Evolutionary conservation across 2,797 vertebrate species (phyloP), one percentile per base, ranked within the genome.

Genomic region (Macropodus opercularis): DNA sequence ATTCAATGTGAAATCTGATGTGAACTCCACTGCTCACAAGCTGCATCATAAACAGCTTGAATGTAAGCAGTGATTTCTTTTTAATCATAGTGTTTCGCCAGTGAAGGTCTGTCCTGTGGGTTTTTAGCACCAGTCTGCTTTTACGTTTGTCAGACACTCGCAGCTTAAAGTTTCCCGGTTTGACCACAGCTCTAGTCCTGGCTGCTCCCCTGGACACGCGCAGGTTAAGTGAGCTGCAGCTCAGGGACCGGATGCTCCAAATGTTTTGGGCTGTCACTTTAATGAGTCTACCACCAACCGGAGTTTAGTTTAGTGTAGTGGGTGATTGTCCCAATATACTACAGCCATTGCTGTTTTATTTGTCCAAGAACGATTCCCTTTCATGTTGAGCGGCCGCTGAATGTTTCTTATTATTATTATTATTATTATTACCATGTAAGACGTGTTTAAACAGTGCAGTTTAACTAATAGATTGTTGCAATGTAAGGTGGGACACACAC

Each of bases 1-100:
- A 63, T 70, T 69, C 47, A 72, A 75, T 85, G 86, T 87, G 86
- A 86, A 89, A 90, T 81, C 70, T 80, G 86, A 89, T 85, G 81
- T 50, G 77, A 61, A 61, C 69, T 55, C 65, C 70, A 66, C 74
- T 86, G 82, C 87, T 88, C 65, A 65, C 72, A 48, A 72, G 72
- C 64, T 66, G 66, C 65, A 79, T 72, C 58, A 39, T 64, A 52
- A 56, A 65, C 2, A n/a, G n/a, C n/a, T n/a, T n/a, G n/a, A n/a
- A n/a, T n/a, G n/a, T n/a, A n/a, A n/a, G 54, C 27, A 35, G 6
- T 27, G 29, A 15, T 53, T 31, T 32, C 18, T 32, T 55, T 69
- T 26, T 29, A 29, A 59, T 46, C 34, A 50, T 49, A 31, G 15
- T 10, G 32, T 35, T 66, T 73, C 67, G 42, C 68, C 46, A 31